phyloP scores from a whole-genome alignment of 2,888 invertebrate genomes.

The Nemotelus nigrinus region DNA sequence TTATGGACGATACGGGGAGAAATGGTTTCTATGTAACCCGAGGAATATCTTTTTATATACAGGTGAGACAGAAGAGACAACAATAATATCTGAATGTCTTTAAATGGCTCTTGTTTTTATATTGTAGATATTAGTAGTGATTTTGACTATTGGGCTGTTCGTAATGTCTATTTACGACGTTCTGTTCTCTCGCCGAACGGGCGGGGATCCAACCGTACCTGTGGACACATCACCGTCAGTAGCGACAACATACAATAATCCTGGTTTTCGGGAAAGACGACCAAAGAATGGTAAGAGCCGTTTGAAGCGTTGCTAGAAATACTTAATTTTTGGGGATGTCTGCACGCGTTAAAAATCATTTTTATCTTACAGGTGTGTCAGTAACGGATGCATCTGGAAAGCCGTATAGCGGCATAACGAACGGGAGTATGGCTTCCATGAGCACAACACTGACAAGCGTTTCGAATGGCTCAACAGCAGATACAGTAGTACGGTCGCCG shows the following conservation, averaged over 20 bases:
- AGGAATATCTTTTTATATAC: constrained; percentile 88
- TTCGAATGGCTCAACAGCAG: constrained; percentile 66
- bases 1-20: constrained; percentile 80
- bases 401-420: constrained; percentile 75
- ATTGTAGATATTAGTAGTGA: constrained; percentile 78
- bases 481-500: constrained; percentile 71
- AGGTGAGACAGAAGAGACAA: constrained; percentile 67
- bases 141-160: constrained; percentile 78
- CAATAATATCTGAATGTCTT: not conserved
- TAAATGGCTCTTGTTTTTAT: constrained; percentile 30
- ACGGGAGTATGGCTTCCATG: constrained; percentile 78
- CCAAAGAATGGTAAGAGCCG: constrained; percentile 60
- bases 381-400: constrained; percentile 90
- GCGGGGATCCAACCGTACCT: constrained; percentile 81
- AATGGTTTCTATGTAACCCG: constrained; percentile 79
- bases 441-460: constrained; percentile 77
- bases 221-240: constrained; percentile 69
- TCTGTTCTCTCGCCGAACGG: constrained; percentile 77
- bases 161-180: constrained; percentile 84
- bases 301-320: not conserved
- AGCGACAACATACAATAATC: constrained; percentile 85
- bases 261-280: constrained; percentile 82
- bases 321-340: not conserved
- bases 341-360: not conserved
- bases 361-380: constrained; percentile 71